Percentiles rank a stretch among this genome's conserved stretches.
phyloP scores from a whole-genome alignment of 2,797 vertebrate species.

The Eulemur mongoz region DNA sequence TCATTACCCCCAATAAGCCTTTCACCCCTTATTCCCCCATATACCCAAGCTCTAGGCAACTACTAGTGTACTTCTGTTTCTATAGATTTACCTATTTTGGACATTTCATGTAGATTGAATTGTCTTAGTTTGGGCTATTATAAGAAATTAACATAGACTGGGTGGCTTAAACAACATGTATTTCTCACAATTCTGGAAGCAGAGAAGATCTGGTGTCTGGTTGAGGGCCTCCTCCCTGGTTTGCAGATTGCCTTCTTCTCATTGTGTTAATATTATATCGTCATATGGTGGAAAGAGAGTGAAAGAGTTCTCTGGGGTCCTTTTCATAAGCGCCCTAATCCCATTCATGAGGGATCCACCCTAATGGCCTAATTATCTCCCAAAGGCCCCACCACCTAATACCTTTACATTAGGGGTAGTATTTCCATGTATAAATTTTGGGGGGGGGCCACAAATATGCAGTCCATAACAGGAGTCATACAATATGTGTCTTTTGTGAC shows the following conservation, averaged over 20 bases:
- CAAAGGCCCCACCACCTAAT: background rate
- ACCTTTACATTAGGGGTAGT: background rate
- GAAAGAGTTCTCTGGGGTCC: background rate
- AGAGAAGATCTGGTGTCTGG: background rate
- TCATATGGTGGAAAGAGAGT: background rate
- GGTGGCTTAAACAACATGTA: background rate
- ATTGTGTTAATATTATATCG: background rate
- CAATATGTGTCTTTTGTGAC: background rate
- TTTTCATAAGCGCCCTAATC: background rate
- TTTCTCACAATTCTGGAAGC: background rate
- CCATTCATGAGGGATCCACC: background rate
- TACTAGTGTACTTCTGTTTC: background rate
- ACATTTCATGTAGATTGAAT: slow-evolving; percentile 11
- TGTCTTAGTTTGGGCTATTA: background rate
- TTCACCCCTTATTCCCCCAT: background rate
- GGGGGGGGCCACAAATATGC: background rate
- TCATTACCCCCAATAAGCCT: background rate
- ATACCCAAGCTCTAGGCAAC: background rate
- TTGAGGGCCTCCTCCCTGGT: background rate
- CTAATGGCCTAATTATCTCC: background rate
- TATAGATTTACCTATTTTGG: slow-evolving; percentile 3
- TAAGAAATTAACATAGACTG: background rate
- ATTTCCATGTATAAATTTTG: background rate
- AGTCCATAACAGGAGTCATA: background rate
- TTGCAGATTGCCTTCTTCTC: background rate